These are phyloP conservation scores for Scaptomyza pallida DNA, from an alignment of 1,140 invertebrate genomes.

Conservation along the genomic window DNA sequence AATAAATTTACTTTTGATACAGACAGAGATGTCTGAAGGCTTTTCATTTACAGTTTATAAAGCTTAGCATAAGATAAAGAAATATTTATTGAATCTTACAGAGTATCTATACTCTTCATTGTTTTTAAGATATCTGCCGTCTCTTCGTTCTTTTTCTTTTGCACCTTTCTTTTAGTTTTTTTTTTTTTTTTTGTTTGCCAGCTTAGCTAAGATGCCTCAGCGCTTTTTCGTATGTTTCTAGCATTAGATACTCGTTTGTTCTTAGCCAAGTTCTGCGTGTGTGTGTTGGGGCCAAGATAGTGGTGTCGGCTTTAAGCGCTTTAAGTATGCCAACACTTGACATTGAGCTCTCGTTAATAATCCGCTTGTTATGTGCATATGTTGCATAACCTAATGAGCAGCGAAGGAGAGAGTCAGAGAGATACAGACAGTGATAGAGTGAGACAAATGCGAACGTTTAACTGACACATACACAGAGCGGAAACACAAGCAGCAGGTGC, in stretches of 20 bases:
- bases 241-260: constrained; percentile 12
- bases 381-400: constrained; percentile 75
- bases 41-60: too few relatives aligned
- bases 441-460: constrained; percentile 45
- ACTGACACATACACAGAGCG: constrained; percentile 48
- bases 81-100: too few relatives aligned
- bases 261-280: constrained; percentile 11
- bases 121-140: not conserved
- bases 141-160: not conserved
- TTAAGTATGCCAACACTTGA: constrained; percentile 55
- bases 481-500: constrained; percentile 49
- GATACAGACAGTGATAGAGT: not conserved
- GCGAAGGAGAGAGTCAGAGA: not conserved
- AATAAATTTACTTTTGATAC: too few relatives aligned
- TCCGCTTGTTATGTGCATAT: constrained; percentile 33
- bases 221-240: constrained; percentile 36
- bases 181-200: constrained; percentile 16
- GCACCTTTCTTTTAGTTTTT: not conserved
- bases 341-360: constrained; percentile 64
- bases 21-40: too few relatives aligned
- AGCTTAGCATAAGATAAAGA: too few relatives aligned
- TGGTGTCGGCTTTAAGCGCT: constrained; percentile 38
- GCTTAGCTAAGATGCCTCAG: constrained; percentile 33
- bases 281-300: not conserved
- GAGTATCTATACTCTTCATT: not conserved